Conservation (phyloP, 2,797 vertebrate genomes). For the Etheostoma perlongum region DNA sequence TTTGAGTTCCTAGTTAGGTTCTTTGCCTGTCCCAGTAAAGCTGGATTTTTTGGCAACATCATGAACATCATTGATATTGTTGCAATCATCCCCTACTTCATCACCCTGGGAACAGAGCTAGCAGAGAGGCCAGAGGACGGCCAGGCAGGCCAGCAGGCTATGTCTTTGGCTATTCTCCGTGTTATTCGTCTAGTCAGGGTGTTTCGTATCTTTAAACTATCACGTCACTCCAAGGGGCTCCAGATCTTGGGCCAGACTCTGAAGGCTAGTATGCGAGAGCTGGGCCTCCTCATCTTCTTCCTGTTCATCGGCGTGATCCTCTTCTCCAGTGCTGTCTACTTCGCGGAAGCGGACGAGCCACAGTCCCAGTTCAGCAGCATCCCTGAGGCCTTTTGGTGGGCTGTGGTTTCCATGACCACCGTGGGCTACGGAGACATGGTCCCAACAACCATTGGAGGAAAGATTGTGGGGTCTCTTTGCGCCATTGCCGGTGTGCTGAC, state of each 20-base stretch:
- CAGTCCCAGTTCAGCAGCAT: slow-evolving; percentile 96
- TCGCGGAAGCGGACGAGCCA: slow-evolving; percentile 96
- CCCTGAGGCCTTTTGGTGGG: slow-evolving; percentile 99
- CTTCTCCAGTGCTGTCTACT: slow-evolving; percentile 98
- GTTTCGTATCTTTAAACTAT: slow-evolving; percentile 98
- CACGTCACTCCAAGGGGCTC: slow-evolving; percentile 96
- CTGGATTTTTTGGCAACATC: slow-evolving; percentile 98
- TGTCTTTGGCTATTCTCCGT: slow-evolving; percentile 97
- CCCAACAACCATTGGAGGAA: slow-evolving; percentile 97
- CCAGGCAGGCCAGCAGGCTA: slow-evolving; percentile 96
- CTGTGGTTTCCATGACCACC: slow-evolving; percentile 99
- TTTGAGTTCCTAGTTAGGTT: slow-evolving; percentile 98
- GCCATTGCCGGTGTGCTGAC: slow-evolving; percentile 98
- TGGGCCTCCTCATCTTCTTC: slow-evolving; percentile 97
- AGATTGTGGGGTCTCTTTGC: slow-evolving; percentile 97
- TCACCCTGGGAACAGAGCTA: slow-evolving; percentile 96
- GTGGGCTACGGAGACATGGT: slow-evolving; percentile 99
- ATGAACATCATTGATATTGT: slow-evolving; percentile 99
- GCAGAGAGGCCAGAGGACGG: slow-evolving; percentile 95
- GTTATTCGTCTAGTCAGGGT: slow-evolving; percentile 97
- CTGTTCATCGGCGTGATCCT: slow-evolving; percentile 99
- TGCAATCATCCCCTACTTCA: slow-evolving; percentile 99
- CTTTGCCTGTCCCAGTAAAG: slow-evolving; percentile 98
- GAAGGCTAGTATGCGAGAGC: slow-evolving; percentile 97
- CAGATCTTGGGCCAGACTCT: slow-evolving; percentile 98